Evolutionary conservation across 2,797 vertebrate genomes (phyloP).

Genomic region (Rhinophrynus dorsalis): DNA sequence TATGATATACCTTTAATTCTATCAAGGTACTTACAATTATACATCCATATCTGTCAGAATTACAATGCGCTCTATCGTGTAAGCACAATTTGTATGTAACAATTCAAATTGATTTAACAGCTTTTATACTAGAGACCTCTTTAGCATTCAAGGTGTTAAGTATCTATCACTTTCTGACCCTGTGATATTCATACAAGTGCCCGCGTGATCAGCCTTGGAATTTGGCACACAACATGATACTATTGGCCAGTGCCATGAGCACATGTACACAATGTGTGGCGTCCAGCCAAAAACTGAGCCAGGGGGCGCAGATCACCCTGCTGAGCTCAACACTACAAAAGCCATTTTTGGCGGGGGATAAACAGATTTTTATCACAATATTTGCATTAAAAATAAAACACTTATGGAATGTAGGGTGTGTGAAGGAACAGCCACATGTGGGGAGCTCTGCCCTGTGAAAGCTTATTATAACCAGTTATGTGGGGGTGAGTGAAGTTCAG

Average conservation of each 20-base stretch:
- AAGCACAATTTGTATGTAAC: no score
- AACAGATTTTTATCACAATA: slow-evolving; percentile 7
- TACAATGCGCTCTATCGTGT: no score
- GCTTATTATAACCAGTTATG: neutral
- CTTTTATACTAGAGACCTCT: no score
- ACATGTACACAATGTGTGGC: neutral
- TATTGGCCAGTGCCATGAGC: neutral
- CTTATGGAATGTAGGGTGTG: neutral
- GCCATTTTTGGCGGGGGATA: neutral
- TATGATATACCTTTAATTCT: no score
- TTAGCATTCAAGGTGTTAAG: no score
- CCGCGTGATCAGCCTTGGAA: neutral
- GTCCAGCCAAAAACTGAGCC: neutral
- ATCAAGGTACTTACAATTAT: no score
- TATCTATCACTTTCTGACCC: no score
- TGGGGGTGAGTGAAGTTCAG: neutral
- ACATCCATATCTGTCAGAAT: no score
- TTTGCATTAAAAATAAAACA: slow-evolving; percentile 11
- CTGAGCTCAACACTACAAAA: neutral
- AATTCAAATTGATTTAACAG: no score
- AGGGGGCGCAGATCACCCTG: neutral
- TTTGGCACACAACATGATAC: neutral
- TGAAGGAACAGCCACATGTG: neutral
- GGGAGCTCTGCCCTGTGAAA: neutral
- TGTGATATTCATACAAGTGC: neutral